Percentiles rank a stretch among this genome's conserved stretches.
Conservation (phyloP, 1,140 invertebrate genomes). For the Apis mellifera region DNA sequence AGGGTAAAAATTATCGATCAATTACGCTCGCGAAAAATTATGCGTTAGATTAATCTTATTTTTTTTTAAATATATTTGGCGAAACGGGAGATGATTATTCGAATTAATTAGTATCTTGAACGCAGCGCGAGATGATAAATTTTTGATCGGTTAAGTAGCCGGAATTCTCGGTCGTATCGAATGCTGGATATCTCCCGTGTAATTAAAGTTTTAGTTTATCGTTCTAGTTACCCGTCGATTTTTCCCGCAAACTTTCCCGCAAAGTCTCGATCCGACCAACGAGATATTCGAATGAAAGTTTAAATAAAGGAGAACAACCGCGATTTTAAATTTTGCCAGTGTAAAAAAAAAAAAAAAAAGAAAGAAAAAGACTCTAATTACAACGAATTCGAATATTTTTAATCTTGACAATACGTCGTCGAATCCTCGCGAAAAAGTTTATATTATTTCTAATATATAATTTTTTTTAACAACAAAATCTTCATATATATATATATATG, state of each 20-base stretch:
- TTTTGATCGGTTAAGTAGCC: neutral
- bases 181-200: neutral
- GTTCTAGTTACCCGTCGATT: slow-evolving; percentile 1
- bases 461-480: neutral
- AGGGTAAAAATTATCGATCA: neutral
- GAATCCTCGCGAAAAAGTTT: neutral
- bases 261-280: too few relatives aligned
- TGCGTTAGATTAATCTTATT: neutral
- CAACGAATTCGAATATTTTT: too few relatives aligned
- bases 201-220: slow-evolving; percentile 15
- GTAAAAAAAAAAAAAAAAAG: neutral
- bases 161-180: neutral
- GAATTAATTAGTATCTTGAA: neutral
- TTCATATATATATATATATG: too few relatives aligned
- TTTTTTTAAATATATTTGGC: too few relatives aligned
- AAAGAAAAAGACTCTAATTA: neutral
- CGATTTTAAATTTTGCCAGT: neutral
- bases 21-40: neutral
- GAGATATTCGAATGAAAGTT: neutral
- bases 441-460: neutral
- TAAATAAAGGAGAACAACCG: neutral
- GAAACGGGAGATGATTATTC: neutral
- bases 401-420: neutral
- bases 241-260: neutral
- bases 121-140: too few relatives aligned